Conservation (phyloP, 2,113 vertebrate species). For the Hylia prasina region DNA sequence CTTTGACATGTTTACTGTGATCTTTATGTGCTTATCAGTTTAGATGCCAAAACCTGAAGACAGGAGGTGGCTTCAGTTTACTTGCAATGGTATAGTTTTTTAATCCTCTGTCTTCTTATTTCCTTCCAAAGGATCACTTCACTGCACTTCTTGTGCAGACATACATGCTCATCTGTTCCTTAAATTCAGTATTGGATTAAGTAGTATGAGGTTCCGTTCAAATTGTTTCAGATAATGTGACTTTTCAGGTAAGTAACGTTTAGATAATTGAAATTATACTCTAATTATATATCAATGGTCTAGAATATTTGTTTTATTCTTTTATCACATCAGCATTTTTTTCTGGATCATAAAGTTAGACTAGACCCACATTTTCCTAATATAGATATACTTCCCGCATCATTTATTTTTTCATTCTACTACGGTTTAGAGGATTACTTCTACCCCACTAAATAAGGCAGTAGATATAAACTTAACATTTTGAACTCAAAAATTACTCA, state of each 20-base stretch:
- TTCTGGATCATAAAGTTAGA: background rate
- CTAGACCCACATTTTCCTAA: background rate
- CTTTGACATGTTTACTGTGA: background rate
- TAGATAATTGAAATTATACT: background rate
- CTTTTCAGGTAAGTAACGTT: background rate
- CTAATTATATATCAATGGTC: background rate
- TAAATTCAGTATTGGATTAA: background rate
- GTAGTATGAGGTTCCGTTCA: background rate
- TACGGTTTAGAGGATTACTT: background rate
- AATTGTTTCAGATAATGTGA: background rate
- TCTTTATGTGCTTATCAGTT: background rate
- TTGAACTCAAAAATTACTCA: background rate
- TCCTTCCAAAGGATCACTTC: background rate
- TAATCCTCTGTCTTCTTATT: background rate
- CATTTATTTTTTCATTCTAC: background rate
- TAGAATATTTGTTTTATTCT: background rate
- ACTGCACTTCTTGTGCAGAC: background rate
- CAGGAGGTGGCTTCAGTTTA: background rate
- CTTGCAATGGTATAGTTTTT: background rate
- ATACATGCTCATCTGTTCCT: background rate
- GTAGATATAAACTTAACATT: background rate
- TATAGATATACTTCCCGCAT: accelerated
- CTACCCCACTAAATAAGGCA: background rate
- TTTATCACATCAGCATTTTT: background rate
- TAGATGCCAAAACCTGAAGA: background rate